Base-by-base conservation (phyloP, 2,888 invertebrate species). In the Blera fallax region DNA sequence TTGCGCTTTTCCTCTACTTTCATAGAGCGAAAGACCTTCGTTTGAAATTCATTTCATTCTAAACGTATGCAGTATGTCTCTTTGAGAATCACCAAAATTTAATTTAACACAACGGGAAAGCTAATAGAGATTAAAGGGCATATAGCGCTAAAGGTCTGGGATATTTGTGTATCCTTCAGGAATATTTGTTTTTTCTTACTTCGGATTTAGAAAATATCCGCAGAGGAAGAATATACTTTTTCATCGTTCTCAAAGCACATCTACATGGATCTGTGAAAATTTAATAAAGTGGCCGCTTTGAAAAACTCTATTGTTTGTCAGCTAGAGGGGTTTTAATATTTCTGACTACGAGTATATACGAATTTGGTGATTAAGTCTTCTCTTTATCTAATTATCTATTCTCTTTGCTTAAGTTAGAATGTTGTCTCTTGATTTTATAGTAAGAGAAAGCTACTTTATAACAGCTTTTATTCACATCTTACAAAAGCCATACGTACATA, bases 1-100 rank as follows among this genome's bases (percentile, higher is more conserved):
- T 62, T 73, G 60, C 27, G 65, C 24, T 72, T 73, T 78, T 45
- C 14, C 16, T 37, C 7, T 4, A 45, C 32, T 43, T 56, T 32
- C 24, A 3, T 37, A n/a, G 0, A 24, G 8, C 6, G 16, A 43
- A 32, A 14, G 48, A 16, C 50, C 32, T 73, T 32, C 54, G 45
- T 56, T 64, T 24, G 65, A 50, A 29, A 45, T 45, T n/a, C 54
- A 56, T 74, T 65, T 24, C 7, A 2, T 24, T 24, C 21, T 14
- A 11, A 45, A 58, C 16, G 24, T 37, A 11, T 10, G 54, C 1
- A 6, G 8, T 54, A 54, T 27, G 5, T 10, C 24, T 45, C 45
- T 58, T 58, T 45, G 56, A 34, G 72, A 52, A 11, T 40, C 24
- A 8, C 2, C 2, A 1, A 29, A 52, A 62, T 52, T 62, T 73